Percentiles rank a stretch among this genome's conserved stretches.
phyloP scores from a whole-genome alignment of 2,797 vertebrate species.

The Cuniculus paca region DNA sequence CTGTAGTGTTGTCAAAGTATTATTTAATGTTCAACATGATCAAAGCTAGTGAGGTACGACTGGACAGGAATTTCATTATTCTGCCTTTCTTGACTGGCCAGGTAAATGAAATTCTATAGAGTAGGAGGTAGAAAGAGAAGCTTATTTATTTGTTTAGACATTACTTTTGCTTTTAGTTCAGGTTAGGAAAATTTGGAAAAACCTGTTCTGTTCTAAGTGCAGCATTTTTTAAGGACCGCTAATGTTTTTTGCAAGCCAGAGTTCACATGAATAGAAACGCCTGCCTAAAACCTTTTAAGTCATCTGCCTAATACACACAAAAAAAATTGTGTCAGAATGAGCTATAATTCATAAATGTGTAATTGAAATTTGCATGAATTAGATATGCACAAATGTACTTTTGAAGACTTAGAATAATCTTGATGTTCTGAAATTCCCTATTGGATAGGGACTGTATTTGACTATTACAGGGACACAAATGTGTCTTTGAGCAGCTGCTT shows the following conservation, averaged over 20 bases:
- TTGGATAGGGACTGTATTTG: constrained; percentile 60
- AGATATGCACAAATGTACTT: background rate
- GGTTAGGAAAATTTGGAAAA: constrained; percentile 8
- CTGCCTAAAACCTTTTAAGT: constrained; percentile 49
- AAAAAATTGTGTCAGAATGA: background rate
- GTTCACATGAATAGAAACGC: background rate
- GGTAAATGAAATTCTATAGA: constrained; percentile 45
- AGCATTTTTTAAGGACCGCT: background rate
- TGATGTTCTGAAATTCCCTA: constrained; percentile 63
- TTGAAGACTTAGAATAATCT: constrained; percentile 49
- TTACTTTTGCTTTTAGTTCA: constrained; percentile 20
- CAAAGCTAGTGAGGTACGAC: background rate
- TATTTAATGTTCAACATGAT: constrained; percentile 51
- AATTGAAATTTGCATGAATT: background rate
- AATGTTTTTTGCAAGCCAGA: background rate
- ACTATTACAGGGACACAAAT: constrained; percentile 60
- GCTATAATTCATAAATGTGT: constrained; percentile 1
- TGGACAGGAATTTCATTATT: background rate
- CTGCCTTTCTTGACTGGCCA: constrained; percentile 16
- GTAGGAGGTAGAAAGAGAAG: background rate
- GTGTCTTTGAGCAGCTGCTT: constrained; percentile 78
- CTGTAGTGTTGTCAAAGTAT: background rate
- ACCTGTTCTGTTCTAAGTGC: background rate
- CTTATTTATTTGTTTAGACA: background rate
- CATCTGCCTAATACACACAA: background rate